Conservation (phyloP, 2,113 vertebrate genomes). For the Phrynosoma blainvillii region DNA sequence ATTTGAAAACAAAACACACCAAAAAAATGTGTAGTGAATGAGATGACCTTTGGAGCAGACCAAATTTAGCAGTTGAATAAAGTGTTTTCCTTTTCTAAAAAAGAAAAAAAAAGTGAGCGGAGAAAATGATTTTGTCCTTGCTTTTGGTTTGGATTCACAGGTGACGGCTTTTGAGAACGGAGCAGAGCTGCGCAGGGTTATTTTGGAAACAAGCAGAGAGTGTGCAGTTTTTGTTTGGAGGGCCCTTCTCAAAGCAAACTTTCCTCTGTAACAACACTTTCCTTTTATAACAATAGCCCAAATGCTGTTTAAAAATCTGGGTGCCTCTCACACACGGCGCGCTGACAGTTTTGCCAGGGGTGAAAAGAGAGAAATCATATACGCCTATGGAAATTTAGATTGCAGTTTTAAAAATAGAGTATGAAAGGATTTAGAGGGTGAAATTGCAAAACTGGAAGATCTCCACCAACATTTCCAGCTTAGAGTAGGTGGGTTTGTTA, state of each 20-base stretch:
- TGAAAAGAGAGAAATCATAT: constrained; percentile 55
- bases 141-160: constrained; percentile 52
- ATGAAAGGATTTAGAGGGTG: constrained; percentile 67
- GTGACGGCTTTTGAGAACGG: constrained; percentile 43
- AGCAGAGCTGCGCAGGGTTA: constrained; percentile 57
- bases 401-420: constrained; percentile 56
- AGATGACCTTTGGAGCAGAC: constrained; percentile 67
- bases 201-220: constrained; percentile 54
- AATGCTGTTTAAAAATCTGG: constrained; percentile 56
- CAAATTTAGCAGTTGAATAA: constrained; percentile 68
- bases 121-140: constrained; percentile 59
- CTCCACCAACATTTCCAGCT: neutral
- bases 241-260: constrained; percentile 64
- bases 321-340: constrained; percentile 68
- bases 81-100: constrained; percentile 49
- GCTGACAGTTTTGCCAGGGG: constrained; percentile 54
- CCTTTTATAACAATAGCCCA: neutral
- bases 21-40: constrained; percentile 44
- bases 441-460: constrained; percentile 49
- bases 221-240: constrained; percentile 47
- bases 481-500: constrained; percentile 57
- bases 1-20: neutral
- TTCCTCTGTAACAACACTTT: constrained; percentile 51
- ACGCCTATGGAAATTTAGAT: constrained; percentile 46
- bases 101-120: constrained; percentile 38